Conservation (phyloP, 1,140 invertebrate genomes). For the Chionoecetes opilio region DNA sequence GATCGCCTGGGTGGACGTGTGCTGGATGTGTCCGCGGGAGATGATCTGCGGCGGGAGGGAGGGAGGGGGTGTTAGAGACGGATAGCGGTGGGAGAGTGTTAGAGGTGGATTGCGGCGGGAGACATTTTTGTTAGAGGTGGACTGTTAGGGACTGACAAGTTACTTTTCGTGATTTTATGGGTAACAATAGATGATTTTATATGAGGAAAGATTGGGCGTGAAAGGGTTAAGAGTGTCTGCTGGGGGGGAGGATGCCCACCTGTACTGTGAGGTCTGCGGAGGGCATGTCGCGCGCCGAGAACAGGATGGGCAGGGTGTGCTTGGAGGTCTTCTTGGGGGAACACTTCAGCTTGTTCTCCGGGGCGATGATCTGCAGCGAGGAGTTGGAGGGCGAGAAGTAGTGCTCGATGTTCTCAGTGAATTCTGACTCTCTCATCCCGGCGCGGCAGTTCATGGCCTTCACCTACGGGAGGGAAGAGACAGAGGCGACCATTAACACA, state of each 20-base stretch:
- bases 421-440: background rate
- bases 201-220: too few species aligned
- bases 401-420: background rate
- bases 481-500: background rate
- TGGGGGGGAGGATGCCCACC: background rate
- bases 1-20: background rate
- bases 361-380: slow-evolving; percentile 55
- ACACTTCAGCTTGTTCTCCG: slow-evolving; percentile 18
- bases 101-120: background rate
- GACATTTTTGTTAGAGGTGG: background rate
- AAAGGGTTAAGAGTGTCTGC: too few species aligned
- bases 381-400: slow-evolving; percentile 72
- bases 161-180: too few species aligned
- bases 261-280: slow-evolving; percentile 44
- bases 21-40: slow-evolving; percentile 57
- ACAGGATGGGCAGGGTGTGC: slow-evolving; percentile 7
- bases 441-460: slow-evolving; percentile 62
- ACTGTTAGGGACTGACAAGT: too few species aligned
- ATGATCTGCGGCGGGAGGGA: slow-evolving; percentile 47
- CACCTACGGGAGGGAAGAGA: slow-evolving; percentile 27
- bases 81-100: background rate
- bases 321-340: background rate
- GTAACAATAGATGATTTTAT: too few species aligned
- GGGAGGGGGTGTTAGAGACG: too few species aligned
- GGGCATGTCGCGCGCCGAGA: slow-evolving; percentile 40